Percentiles rank a stretch among this genome's conserved stretches.
phyloP scores from a whole-genome alignment of 2,113 vertebrate genomes.

The Aplodontia rufa region DNA sequence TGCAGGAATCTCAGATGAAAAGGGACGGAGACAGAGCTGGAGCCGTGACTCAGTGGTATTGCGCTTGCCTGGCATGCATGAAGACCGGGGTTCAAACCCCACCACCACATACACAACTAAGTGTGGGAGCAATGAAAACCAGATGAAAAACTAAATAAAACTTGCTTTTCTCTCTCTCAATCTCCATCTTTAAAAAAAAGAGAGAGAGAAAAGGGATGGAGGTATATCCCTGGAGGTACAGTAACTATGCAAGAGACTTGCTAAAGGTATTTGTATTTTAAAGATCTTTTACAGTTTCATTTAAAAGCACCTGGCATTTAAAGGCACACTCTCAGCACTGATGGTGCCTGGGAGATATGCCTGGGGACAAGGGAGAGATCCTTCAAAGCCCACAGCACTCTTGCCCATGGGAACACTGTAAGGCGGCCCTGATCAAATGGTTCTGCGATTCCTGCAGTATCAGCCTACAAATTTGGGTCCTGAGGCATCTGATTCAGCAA shows the following conservation, averaged over 20 bases:
- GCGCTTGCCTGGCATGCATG: too few relatives aligned
- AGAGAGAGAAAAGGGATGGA: neutral
- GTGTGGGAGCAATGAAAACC: too few relatives aligned
- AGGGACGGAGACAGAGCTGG: neutral
- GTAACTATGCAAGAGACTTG: neutral
- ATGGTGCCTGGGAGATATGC: neutral
- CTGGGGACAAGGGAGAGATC: neutral
- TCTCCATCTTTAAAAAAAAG: too few relatives aligned
- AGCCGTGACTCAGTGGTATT: too few relatives aligned
- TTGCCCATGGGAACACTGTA: neutral
- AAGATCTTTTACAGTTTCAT: conserved; percentile 17
- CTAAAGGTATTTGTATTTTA: neutral
- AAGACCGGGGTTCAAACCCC: too few relatives aligned
- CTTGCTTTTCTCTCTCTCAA: too few relatives aligned
- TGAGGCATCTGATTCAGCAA: neutral
- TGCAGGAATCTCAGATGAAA: neutral
- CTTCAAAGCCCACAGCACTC: neutral
- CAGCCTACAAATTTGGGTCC: neutral
- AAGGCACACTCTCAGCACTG: neutral
- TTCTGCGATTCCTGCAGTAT: neutral
- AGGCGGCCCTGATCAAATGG: neutral
- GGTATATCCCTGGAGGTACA: neutral
- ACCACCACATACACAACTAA: too few relatives aligned
- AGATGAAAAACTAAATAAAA: too few relatives aligned
- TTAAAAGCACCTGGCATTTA: neutral